Evolutionary conservation across 2,888 invertebrate genomes (phyloP).

Genomic region (Drepana falcataria): DNA sequence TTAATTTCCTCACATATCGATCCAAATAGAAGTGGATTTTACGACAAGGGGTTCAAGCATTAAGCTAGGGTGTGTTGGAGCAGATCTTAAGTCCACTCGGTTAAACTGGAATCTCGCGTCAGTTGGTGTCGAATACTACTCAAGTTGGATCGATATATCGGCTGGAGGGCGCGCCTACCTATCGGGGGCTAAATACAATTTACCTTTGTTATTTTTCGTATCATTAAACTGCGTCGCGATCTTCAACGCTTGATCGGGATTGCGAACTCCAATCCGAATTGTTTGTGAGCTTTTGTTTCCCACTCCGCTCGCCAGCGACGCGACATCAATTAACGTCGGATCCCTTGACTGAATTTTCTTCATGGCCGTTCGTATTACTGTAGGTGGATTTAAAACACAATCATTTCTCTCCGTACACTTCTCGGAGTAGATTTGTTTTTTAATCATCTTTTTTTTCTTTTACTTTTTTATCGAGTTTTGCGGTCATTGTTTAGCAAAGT

Average conservation of each 20-base stretch:
- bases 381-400: constrained; percentile 58
- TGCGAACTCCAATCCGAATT: constrained; percentile 76
- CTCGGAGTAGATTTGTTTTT: constrained; percentile 31
- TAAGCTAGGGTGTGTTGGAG: constrained; percentile 47
- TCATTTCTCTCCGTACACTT: constrained; percentile 44
- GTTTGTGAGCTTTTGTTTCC: constrained; percentile 77
- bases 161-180: constrained; percentile 60
- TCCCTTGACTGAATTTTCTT: constrained; percentile 68
- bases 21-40: constrained; percentile 52
- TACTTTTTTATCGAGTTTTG: constrained; percentile 25
- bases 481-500: constrained; percentile 37
- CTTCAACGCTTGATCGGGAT: constrained; percentile 74
- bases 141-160: constrained; percentile 61
- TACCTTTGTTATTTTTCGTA: constrained; percentile 80
- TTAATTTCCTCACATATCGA: constrained; percentile 70
- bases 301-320: constrained; percentile 67
- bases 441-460: constrained; percentile 24
- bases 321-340: constrained; percentile 77
- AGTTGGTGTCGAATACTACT: constrained; percentile 49
- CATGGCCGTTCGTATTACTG: constrained; percentile 55
- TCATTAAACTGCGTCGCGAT: constrained; percentile 79
- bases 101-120: constrained; percentile 50
- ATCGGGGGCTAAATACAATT: constrained; percentile 75
- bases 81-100: constrained; percentile 61
- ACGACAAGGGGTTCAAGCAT: constrained; percentile 35